These are phyloP conservation scores for Chironex yamaguchii DNA, from an alignment of 30 jellyfish, hydroid and myxozoan genomes.

Conservation along the genomic window DNA sequence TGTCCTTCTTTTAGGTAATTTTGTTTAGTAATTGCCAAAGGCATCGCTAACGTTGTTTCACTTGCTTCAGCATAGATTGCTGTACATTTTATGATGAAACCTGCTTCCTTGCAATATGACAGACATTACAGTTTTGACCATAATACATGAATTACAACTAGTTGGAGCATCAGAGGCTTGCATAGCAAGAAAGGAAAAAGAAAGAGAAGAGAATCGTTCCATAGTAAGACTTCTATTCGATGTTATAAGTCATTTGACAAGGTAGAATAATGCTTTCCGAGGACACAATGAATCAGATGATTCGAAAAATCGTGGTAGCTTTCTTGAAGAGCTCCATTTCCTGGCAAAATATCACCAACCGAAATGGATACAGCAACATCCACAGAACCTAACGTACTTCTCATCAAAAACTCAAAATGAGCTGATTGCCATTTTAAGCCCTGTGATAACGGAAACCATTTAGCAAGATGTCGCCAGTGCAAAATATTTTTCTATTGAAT, in stretches of 20 bases:
- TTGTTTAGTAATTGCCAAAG: no score
- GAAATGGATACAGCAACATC: constrained; percentile 61
- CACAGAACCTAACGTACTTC: constrained; percentile 36
- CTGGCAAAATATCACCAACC: constrained; percentile 56
- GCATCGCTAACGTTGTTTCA: no score
- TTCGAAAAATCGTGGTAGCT: constrained; percentile 40
- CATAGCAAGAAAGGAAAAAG: constrained; percentile 12
- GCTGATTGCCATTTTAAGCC: constrained; percentile 39
- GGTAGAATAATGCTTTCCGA: constrained; percentile 60
- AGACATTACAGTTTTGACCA: no score
- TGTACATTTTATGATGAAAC: no score
- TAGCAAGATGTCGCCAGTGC: constrained; percentile 11
- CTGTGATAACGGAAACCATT: constrained; percentile 18
- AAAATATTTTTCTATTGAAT: constrained; percentile 28
- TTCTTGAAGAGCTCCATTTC: constrained; percentile 48
- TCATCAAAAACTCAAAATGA: constrained; percentile 47
- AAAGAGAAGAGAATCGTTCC: constrained; percentile 30
- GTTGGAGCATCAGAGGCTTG: constrained; percentile 61
- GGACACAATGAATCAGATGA: constrained; percentile 35
- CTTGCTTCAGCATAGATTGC: no score
- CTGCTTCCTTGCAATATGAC: no score
- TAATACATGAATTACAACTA: constrained; percentile 41
- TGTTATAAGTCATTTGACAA: constrained; percentile 39
- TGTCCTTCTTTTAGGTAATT: no score
- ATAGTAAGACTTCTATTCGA: constrained; percentile 13